Conservation (phyloP, 2,888 invertebrate species). For the Noctuana brunneofusca region DNA sequence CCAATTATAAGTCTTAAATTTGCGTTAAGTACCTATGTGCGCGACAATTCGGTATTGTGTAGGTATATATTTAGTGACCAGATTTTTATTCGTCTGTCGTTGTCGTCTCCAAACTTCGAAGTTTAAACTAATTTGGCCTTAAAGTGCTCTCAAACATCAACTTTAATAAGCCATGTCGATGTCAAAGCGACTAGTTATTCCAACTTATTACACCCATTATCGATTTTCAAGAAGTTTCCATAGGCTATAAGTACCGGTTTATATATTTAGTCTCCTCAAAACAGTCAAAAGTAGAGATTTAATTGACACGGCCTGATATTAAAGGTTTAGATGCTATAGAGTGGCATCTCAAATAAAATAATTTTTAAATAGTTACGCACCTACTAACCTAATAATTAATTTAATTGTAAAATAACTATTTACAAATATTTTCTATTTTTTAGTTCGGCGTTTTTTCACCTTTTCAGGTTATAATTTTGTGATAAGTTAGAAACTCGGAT, state of each 20-base stretch:
- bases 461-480: too few relatives aligned
- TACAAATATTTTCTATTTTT: too few relatives aligned
- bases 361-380: too few relatives aligned
- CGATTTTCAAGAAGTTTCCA: slow-evolving; percentile 18
- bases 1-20: too few relatives aligned
- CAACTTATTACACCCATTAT: slow-evolving; percentile 19
- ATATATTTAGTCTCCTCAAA: slow-evolving; percentile 4
- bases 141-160: slow-evolving; percentile 13
- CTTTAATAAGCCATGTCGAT: slow-evolving; percentile 14
- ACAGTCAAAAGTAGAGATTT: background rate
- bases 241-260: background rate
- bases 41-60: background rate
- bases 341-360: too few relatives aligned
- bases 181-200: slow-evolving; percentile 19
- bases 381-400: too few relatives aligned
- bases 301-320: background rate
- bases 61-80: background rate
- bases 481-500: too few relatives aligned
- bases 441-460: too few relatives aligned
- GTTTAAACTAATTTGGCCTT: slow-evolving; percentile 13
- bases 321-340: background rate
- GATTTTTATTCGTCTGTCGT: slow-evolving; percentile 1
- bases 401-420: too few relatives aligned
- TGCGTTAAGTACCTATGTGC: too few relatives aligned
- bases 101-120: slow-evolving; percentile 5